These are phyloP conservation scores for Drosophila bocqueti DNA, from an alignment of 1,140 invertebrate genomes.

Conservation along the genomic window DNA sequence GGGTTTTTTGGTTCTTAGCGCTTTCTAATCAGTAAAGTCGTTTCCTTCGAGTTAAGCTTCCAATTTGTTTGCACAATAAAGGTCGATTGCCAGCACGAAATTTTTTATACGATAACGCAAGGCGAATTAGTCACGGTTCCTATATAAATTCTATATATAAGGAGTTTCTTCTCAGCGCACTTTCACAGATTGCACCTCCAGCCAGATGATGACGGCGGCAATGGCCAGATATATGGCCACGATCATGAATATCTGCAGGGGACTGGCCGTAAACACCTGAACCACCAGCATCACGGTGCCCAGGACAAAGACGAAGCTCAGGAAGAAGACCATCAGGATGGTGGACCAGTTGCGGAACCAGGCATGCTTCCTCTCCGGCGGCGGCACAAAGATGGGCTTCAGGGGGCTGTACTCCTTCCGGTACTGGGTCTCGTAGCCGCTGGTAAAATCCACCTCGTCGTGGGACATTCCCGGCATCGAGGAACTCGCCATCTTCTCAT, in stretches of 20 bases:
- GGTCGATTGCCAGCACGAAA: constrained; percentile 16
- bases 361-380: constrained; percentile 60
- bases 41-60: constrained; percentile 40
- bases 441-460: constrained; percentile 78
- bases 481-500: constrained; percentile 44
- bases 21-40: constrained; percentile 34
- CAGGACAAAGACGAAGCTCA: constrained; percentile 55
- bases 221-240: constrained; percentile 59
- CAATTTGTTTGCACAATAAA: constrained; percentile 64
- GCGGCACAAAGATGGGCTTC: constrained; percentile 54
- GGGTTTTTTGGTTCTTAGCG: constrained; percentile 42
- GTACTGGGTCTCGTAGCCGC: constrained; percentile 79
- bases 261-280: constrained; percentile 63
- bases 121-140: constrained; percentile 40
- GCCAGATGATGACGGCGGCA: constrained; percentile 63
- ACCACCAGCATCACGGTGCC: constrained; percentile 63
- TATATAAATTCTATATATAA: background rate
- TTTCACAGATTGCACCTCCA: constrained; percentile 73
- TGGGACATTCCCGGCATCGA: constrained; percentile 27
- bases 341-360: constrained; percentile 71
- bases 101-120: constrained; percentile 21
- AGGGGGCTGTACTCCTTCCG: constrained; percentile 72
- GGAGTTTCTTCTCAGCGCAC: constrained; percentile 55
- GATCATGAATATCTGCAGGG: constrained; percentile 58
- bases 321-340: constrained; percentile 61